Evolutionary conservation across 2,888 invertebrate species (phyloP), one percentile per base, ranked within the genome.

Genomic region (Athalia rosae): DNA sequence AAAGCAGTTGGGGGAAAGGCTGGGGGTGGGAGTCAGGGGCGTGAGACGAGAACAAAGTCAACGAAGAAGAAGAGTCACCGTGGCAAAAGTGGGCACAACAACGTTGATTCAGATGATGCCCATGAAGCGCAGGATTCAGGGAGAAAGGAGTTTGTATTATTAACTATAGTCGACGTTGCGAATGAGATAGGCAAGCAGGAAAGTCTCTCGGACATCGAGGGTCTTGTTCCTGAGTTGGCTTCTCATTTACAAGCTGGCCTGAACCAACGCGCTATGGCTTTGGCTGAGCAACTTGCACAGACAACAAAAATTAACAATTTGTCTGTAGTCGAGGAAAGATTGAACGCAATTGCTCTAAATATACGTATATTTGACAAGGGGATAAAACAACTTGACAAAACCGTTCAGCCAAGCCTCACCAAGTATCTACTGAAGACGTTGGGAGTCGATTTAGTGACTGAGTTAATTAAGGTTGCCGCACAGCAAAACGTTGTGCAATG

Each of bases 31-130:
- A 93, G 95, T 9, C 98, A 98, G 89, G 98, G 98, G 0, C 92
- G 98, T 58, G 98, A 99, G 92, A 97, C 97, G 0, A 98, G 98
- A 91, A 98, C 97, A 0, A 98, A 97, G 88, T 95, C 97, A 3
- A 95, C 95, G 0, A 98, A 98, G 87, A 98, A 97, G 90, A 94
- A 94, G 88, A 90, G 90, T 79, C 91, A 90, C 85, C 92, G 89
- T 50, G 90, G 91, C n/a, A 93, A 92, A 85, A 92, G 92, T 85
- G 90, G 91, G 67, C 92, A 92, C 28, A 28, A 28, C 62, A 93
- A 93, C 74, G 94, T 93, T 82, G 95, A 95, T 79, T 95, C 95
- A 3, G 93, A 93, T 74, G 94, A 94, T 82, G 95, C 95, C 45
- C 91, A 90, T 47, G 69, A 84, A 7, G 87, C 48, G 8, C 80